Evolutionary conservation across 92 coral and sea anemone genomes (phyloP).

Genomic region (Epizoanthus rinbou): DNA sequence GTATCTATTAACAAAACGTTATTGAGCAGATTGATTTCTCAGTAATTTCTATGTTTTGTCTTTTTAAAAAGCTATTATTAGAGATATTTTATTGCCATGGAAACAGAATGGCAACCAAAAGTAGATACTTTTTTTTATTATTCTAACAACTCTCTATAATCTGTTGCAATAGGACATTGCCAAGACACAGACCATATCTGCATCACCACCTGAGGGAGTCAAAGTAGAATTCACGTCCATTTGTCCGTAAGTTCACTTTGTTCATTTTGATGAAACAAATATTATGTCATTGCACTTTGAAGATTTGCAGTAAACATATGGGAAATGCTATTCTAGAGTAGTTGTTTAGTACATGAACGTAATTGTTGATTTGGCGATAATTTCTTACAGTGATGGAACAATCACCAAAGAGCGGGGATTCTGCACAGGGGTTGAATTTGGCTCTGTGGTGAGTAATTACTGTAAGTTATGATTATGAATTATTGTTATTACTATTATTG

Average conservation of each 20-base stretch:
- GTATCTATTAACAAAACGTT: no score
- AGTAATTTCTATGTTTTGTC: no score
- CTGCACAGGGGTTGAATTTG: slow-evolving; percentile 76
- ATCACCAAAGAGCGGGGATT: slow-evolving; percentile 56
- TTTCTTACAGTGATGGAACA: slow-evolving; percentile 61
- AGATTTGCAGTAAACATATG: neutral
- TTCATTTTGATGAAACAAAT: neutral
- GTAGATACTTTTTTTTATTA: no score
- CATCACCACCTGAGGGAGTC: slow-evolving; percentile 82
- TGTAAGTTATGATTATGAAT: neutral
- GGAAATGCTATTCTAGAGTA: neutral
- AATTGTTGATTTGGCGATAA: neutral
- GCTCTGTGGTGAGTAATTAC: slow-evolving; percentile 66
- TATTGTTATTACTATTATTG: neutral
- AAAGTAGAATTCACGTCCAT: slow-evolving; percentile 77
- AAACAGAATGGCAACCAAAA: no score
- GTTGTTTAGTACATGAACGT: neutral
- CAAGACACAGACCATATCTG: slow-evolving; percentile 84
- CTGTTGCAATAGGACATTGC: slow-evolving; percentile 64
- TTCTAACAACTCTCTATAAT: no score
- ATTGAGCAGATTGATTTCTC: no score
- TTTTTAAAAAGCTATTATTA: no score
- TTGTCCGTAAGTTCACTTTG: slow-evolving; percentile 76
- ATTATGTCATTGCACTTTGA: neutral
- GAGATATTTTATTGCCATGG: no score